Percentiles rank a stretch among this genome's conserved stretches.
Evolutionary conservation across 2,113 vertebrate genomes (phyloP).

Genomic region (Athene cunicularia): DNA sequence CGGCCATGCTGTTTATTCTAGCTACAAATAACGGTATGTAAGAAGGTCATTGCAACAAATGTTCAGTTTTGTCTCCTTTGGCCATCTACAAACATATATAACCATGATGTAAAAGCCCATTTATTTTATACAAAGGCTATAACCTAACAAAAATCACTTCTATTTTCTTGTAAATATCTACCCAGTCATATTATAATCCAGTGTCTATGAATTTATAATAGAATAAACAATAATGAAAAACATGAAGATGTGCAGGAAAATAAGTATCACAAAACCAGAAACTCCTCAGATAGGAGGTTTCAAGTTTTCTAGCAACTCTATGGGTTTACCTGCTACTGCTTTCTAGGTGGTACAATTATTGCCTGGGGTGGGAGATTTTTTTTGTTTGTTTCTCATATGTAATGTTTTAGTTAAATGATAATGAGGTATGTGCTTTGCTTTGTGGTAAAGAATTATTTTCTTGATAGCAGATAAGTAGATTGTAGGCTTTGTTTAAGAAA

Average conservation of each 20-base stretch:
- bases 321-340: not conserved
- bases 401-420: not conserved
- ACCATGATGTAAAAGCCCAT: not conserved
- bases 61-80: not conserved
- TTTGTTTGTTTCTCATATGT: not conserved
- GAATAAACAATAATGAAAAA: not conserved
- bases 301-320: not conserved
- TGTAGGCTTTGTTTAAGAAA: not conserved
- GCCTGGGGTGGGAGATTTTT: not conserved
- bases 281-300: not conserved
- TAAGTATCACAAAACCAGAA: not conserved
- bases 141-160: not conserved
- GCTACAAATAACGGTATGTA: not conserved
- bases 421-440: not conserved
- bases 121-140: not conserved
- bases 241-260: not conserved
- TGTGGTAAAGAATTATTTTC: not conserved
- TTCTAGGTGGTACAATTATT: not conserved
- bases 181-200: not conserved
- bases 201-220: not conserved
- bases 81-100: not conserved
- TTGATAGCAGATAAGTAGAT: not conserved
- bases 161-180: not conserved
- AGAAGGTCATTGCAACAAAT: not conserved
- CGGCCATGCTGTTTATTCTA: not conserved